Conservation (phyloP, 2,113 vertebrate species). For the Benitochromis conjunctus region DNA sequence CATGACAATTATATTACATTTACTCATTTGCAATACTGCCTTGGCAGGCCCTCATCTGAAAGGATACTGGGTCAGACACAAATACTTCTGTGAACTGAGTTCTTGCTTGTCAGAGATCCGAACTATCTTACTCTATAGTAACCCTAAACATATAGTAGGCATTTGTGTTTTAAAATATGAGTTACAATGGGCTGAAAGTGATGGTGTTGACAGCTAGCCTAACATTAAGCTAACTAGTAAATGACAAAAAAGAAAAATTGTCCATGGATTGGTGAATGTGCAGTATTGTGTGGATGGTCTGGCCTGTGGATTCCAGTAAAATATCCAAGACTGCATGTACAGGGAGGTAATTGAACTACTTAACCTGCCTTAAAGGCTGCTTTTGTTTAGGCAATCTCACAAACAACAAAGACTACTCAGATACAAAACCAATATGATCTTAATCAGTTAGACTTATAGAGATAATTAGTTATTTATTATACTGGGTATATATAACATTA, state of each 20-base stretch:
- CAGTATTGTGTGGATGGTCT: neutral
- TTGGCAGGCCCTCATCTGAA: neutral
- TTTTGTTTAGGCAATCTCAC: neutral
- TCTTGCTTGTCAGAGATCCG: neutral
- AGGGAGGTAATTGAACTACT: neutral
- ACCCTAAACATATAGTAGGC: neutral
- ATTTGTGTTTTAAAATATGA: neutral
- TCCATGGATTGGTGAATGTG: neutral
- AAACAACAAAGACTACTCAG: neutral
- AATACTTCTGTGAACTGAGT: neutral
- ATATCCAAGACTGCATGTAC: neutral
- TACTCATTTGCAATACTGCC: neutral
- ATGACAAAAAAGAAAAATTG: neutral
- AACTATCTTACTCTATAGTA: neutral
- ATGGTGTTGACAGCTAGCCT: neutral
- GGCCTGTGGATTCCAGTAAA: neutral
- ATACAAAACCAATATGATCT: neutral
- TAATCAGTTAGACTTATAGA: neutral
- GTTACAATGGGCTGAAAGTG: neutral
- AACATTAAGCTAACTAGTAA: neutral
- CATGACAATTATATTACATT: neutral
- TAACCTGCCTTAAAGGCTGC: neutral
- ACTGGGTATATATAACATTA: neutral
- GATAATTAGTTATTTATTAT: no score
- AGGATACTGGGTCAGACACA: neutral